Conservation (phyloP, 1,140 invertebrate genomes). For the Drosophila lacertosa region DNA sequence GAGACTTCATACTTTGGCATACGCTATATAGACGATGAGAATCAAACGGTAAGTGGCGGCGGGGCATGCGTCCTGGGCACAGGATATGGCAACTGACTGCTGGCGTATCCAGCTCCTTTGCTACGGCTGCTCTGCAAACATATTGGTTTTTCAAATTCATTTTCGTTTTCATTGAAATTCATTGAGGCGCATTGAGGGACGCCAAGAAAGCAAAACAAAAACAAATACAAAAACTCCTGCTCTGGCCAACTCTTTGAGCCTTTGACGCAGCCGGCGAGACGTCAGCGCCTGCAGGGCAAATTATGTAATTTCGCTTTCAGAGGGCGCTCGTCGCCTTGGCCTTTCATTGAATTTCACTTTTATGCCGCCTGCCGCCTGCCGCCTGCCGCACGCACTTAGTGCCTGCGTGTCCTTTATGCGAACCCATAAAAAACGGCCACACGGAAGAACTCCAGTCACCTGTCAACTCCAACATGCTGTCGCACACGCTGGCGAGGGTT, state of each 20-base stretch:
- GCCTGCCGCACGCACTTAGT: slow-evolving; percentile 24
- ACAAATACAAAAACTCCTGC: slow-evolving; percentile 47
- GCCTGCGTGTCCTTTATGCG: slow-evolving; percentile 18
- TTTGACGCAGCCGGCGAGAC: slow-evolving; percentile 44
- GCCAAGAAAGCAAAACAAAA: slow-evolving; percentile 59
- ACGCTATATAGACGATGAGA: slow-evolving; percentile 93
- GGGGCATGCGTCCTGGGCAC: not conserved
- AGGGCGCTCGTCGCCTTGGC: slow-evolving; percentile 22
- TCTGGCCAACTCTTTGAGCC: slow-evolving; percentile 58
- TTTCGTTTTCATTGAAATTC: slow-evolving; percentile 82
- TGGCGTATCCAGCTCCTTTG: slow-evolving; percentile 29
- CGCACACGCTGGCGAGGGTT: slow-evolving; percentile 8
- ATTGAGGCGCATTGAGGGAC: slow-evolving; percentile 67
- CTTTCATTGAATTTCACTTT: slow-evolving; percentile 58
- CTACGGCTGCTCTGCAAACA: slow-evolving; percentile 40
- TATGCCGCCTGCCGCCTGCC: slow-evolving; percentile 20
- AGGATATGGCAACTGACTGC: slow-evolving; percentile 44
- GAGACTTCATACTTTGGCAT: slow-evolving; percentile 97
- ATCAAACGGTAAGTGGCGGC: slow-evolving; percentile 91
- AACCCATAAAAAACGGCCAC: slow-evolving; percentile 19
- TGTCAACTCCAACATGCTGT: slow-evolving; percentile 22
- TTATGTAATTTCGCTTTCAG: slow-evolving; percentile 76
- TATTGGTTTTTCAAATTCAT: slow-evolving; percentile 83
- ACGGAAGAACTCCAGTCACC: slow-evolving; percentile 15
- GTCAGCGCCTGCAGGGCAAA: slow-evolving; percentile 45